Conservation (phyloP, 2,113 vertebrate genomes). For the Lanius ludovicianus region DNA sequence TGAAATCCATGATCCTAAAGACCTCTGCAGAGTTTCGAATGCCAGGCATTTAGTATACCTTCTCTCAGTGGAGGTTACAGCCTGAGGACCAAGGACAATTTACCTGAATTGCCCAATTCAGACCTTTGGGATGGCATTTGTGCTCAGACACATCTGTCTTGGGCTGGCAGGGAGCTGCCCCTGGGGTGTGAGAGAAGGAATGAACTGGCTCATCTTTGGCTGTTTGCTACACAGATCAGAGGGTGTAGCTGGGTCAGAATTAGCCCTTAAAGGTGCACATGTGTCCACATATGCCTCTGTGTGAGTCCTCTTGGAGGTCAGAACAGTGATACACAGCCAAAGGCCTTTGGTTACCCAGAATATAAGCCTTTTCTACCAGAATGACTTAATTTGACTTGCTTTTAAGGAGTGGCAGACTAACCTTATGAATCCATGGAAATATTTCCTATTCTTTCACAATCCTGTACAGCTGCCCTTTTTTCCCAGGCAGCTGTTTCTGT, state of each 20-base stretch:
- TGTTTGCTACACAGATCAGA: neutral
- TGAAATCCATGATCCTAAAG: neutral
- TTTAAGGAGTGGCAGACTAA: neutral
- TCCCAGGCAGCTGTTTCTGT: neutral
- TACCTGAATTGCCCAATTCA: neutral
- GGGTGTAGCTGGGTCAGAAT: neutral
- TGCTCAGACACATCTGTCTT: neutral
- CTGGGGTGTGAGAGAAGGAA: neutral
- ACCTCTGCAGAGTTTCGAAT: neutral
- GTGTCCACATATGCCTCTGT: accelerated
- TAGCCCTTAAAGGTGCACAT: neutral
- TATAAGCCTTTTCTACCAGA: neutral
- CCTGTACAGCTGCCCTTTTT: neutral
- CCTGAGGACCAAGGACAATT: neutral
- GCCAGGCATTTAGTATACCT: neutral
- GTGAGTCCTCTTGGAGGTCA: neutral
- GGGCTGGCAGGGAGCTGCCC: neutral
- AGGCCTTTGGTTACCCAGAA: neutral
- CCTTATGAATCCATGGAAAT: neutral
- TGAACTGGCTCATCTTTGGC: neutral
- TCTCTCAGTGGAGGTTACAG: neutral
- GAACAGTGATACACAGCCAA: neutral
- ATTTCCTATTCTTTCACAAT: neutral
- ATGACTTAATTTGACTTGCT: neutral
- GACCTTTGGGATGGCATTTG: neutral